phyloP scores from a whole-genome alignment of 2,888 invertebrate species.

The Chydorus sphaericus region DNA sequence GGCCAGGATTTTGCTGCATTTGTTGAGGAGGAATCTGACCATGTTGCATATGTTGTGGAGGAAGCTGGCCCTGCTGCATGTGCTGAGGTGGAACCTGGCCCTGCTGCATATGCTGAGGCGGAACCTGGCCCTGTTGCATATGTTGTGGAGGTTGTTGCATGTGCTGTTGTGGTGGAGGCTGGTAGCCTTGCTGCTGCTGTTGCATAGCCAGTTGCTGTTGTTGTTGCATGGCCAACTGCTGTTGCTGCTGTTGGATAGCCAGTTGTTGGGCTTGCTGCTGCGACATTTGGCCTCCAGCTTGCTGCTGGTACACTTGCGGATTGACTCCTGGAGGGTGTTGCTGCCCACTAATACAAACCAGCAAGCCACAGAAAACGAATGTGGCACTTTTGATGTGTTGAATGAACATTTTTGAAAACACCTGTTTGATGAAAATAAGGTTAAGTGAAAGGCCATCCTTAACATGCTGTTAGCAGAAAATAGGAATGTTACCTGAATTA shows the following conservation, averaged over 20 bases:
- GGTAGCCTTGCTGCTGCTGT: neutral
- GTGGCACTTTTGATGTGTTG: too few species aligned
- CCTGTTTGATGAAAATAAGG: neutral
- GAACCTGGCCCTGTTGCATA: neutral
- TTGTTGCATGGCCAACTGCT: neutral
- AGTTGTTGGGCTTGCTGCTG: conserved; percentile 13
- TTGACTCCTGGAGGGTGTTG: conserved; percentile 14
- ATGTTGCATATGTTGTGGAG: conserved; percentile 1
- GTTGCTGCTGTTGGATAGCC: conserved; percentile 12
- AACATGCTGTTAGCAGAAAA: neutral
- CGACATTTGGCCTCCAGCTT: neutral
- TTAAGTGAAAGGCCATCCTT: neutral
- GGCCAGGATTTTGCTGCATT: conserved; percentile 2
- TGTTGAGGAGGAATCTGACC: conserved; percentile 2
- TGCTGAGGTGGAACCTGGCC: neutral
- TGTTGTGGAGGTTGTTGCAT: neutral
- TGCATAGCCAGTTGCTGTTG: conserved; percentile 4
- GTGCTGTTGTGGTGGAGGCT: neutral
- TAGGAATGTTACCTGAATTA: neutral
- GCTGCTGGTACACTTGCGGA: conserved; percentile 15
- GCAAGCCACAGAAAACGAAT: neutral
- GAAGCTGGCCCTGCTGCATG: neutral
- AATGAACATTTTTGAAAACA: neutral
- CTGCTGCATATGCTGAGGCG: neutral
- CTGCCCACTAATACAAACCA: neutral